phyloP scores from a whole-genome alignment of 2,888 invertebrate genomes.

The Melikaiella ostensackeni region DNA sequence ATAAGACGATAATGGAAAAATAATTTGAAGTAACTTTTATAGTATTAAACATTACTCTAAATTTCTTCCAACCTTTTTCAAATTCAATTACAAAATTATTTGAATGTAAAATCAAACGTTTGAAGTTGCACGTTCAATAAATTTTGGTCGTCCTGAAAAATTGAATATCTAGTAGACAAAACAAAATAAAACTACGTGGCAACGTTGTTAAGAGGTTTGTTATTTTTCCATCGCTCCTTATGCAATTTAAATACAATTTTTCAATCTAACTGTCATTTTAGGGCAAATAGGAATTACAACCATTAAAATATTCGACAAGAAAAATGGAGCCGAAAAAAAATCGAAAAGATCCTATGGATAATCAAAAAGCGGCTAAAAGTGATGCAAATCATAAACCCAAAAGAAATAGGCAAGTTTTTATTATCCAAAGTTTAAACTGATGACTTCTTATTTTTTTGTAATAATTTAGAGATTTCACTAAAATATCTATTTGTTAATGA shows the following conservation, averaged over 20 bases:
- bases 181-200: constrained; percentile 53
- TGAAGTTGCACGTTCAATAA: not conserved
- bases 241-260: constrained; percentile 43
- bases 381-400: not conserved
- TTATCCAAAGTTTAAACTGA: not conserved
- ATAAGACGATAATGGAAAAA: too few species aligned
- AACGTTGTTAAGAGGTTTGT: constrained; percentile 54
- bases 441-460: too few species aligned
- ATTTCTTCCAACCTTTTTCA: not conserved
- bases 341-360: not conserved
- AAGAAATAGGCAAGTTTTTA: not conserved
- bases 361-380: not conserved
- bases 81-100: not conserved
- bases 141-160: not conserved
- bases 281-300: not conserved
- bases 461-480: too few species aligned
- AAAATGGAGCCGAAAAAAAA: not conserved
- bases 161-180: constrained; percentile 2
- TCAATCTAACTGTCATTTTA: not conserved
- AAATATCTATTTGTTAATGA: too few species aligned
- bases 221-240: constrained; percentile 49
- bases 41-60: not conserved
- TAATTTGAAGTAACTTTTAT: not conserved
- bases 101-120: not conserved
- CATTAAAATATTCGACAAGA: not conserved